Conservation (phyloP, 1,140 invertebrate genomes). For the Aporrectodea caliginosa region DNA sequence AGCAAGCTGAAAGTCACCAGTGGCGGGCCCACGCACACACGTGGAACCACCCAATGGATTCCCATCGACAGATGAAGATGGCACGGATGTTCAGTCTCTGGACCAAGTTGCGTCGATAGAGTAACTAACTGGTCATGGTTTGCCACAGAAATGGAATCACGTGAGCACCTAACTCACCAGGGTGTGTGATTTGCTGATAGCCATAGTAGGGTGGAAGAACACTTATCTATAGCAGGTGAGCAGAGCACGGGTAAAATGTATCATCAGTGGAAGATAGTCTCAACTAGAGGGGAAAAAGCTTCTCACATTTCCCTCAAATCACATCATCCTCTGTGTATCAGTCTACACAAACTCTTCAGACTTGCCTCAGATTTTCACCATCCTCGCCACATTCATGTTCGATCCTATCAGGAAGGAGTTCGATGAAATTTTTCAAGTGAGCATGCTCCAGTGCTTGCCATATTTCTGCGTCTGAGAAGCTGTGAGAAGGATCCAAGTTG, state of each 20-base stretch:
- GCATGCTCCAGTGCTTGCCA: conserved; percentile 47
- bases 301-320: not conserved
- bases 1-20: too few relatives aligned
- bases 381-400: conserved; percentile 46
- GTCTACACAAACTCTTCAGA: not conserved
- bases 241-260: not conserved
- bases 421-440: conserved; percentile 57
- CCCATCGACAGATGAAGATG: too few relatives aligned
- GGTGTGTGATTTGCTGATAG: not conserved
- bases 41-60: too few relatives aligned
- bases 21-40: too few relatives aligned
- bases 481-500: conserved; percentile 46
- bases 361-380: conserved; percentile 48
- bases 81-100: too few relatives aligned
- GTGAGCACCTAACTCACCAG: not conserved
- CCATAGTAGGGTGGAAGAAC: not conserved
- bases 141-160: not conserved
- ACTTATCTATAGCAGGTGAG: not conserved
- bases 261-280: not conserved
- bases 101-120: too few relatives aligned
- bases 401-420: conserved; percentile 37
- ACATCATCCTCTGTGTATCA: not conserved
- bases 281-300: not conserved
- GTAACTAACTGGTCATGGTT: not conserved
- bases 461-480: conserved; percentile 41